Evolutionary conservation across 2,797 vertebrate species (phyloP).

Genomic region (Thaleichthys pacificus): DNA sequence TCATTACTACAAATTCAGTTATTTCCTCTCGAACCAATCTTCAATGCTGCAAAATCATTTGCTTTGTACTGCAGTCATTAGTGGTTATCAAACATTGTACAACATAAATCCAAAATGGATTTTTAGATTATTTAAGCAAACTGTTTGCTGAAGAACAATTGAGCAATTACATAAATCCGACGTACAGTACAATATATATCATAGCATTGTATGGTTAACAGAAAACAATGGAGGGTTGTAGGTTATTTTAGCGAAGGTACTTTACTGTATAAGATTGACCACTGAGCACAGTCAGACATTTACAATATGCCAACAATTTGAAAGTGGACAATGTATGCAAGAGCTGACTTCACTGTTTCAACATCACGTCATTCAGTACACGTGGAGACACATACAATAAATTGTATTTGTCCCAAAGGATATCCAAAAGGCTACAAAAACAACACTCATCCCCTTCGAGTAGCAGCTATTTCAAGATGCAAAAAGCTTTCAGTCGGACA

Average conservation of each 20-base stretch:
- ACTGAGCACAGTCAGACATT: background rate
- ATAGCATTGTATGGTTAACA: background rate
- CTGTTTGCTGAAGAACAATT: conserved; percentile 17
- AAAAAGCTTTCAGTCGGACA: conserved; percentile 36
- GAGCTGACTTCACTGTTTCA: too few relatives aligned
- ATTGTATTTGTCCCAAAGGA: too few relatives aligned
- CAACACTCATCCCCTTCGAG: background rate
- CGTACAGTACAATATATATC: background rate
- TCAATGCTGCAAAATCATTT: conserved; percentile 16
- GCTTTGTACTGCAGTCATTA: conserved; percentile 19
- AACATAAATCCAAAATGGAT: conserved; percentile 21
- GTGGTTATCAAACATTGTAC: conserved; percentile 15
- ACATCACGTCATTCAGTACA: too few relatives aligned
- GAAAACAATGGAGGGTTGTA: background rate
- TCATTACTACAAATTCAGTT: conserved; percentile 16
- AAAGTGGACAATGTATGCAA: background rate
- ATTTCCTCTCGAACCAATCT: conserved; percentile 18
- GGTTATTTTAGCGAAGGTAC: background rate
- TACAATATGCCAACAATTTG: background rate
- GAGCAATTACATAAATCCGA: background rate
- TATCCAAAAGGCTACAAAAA: background rate
- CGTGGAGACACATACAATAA: too few relatives aligned
- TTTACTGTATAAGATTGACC: background rate
- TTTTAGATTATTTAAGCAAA: conserved; percentile 18
- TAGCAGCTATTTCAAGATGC: conserved; percentile 30